Evolutionary conservation across 2,888 invertebrate species (phyloP).

Genomic region (Disparrhopalites patrizii): DNA sequence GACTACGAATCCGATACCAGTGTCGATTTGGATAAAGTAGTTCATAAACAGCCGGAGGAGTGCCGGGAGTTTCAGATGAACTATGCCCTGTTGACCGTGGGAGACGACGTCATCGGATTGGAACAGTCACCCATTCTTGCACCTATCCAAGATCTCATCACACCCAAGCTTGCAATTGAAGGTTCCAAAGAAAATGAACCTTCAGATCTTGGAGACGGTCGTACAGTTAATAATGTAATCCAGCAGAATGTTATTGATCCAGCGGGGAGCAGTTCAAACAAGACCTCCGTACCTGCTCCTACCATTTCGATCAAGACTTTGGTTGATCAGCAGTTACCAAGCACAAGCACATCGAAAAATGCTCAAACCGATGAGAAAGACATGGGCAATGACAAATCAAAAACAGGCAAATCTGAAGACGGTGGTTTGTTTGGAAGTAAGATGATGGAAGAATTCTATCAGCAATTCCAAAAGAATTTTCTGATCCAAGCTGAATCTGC

Average conservation of each 20-base stretch:
- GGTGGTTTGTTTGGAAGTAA: background rate
- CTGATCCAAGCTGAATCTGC: background rate
- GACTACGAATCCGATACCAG: background rate
- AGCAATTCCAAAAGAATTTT: background rate
- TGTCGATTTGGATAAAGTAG: background rate
- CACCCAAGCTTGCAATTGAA: too few species aligned
- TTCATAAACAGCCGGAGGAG: background rate
- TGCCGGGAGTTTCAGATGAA: background rate
- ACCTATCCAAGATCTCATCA: background rate
- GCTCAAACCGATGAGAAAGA: background rate
- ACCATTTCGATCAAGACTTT: background rate
- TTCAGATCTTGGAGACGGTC: background rate
- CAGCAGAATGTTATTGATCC: background rate
- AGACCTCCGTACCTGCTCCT: background rate
- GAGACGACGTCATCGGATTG: background rate
- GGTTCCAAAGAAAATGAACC: too few species aligned
- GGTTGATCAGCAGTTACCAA: background rate
- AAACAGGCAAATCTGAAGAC: background rate
- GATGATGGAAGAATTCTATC: background rate
- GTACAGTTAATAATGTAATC: background rate
- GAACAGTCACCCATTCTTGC: background rate
- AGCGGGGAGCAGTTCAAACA: too few species aligned
- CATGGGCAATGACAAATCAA: background rate
- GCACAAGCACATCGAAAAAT: background rate
- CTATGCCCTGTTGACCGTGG: background rate